Conservation (phyloP, 2,113 vertebrate genomes). For the Bettongia penicillata region DNA sequence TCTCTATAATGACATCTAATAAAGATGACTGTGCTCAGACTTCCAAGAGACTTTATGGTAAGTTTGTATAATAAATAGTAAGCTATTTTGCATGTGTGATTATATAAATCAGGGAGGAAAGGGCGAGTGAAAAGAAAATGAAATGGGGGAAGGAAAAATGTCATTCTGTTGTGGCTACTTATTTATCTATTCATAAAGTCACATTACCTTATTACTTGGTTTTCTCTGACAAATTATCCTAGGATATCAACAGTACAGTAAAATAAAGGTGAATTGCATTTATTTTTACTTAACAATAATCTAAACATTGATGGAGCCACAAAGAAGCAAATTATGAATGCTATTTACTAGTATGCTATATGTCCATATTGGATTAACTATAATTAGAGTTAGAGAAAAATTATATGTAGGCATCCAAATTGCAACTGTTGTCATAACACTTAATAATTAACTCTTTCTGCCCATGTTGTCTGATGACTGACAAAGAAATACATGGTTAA, state of each 20-base stretch:
- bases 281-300: constrained; percentile 11
- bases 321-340: constrained; percentile 58
- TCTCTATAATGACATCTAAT: constrained; percentile 47
- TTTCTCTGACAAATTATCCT: constrained; percentile 53
- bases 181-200: constrained; percentile 53
- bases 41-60: constrained; percentile 34
- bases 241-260: constrained; percentile 21
- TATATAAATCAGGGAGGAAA: background rate
- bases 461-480: constrained; percentile 42
- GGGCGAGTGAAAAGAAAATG: constrained; percentile 35
- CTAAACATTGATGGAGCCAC: background rate
- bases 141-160: constrained; percentile 20
- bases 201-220: constrained; percentile 26
- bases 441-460: constrained; percentile 81
- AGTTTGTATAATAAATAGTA: constrained; percentile 41
- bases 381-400: constrained; percentile 60
- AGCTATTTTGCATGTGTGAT: constrained; percentile 37
- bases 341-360: constrained; percentile 56
- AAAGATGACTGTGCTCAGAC: background rate
- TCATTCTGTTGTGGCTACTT: background rate
- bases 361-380: constrained; percentile 61
- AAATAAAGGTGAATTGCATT: background rate
- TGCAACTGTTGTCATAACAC: constrained; percentile 35
- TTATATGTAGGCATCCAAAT: constrained; percentile 63
- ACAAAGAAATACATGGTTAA: constrained; percentile 52